Conservation (phyloP, 2,797 vertebrate genomes). For the Odontamblyopus lacepedii region DNA sequence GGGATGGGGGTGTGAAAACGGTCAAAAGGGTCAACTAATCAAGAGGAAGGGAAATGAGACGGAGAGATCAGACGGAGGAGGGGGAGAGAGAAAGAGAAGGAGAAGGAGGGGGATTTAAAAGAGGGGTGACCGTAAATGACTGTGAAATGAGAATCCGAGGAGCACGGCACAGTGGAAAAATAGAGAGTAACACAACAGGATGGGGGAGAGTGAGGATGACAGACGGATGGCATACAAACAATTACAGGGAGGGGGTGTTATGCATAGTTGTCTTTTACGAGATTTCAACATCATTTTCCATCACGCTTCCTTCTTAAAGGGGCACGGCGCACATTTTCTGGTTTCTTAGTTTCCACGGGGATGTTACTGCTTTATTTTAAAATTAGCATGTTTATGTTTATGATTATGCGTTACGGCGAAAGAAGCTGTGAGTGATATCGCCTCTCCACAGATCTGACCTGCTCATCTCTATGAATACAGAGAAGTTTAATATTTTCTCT, state of each 20-base stretch:
- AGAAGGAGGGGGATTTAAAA: slow-evolving; percentile 41
- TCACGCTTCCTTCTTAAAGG: not conserved
- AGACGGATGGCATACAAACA: slow-evolving; percentile 53
- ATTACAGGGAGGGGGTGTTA: slow-evolving; percentile 29
- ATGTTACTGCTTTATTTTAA: no score
- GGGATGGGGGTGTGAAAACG: slow-evolving; percentile 43
- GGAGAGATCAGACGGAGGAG: slow-evolving; percentile 18
- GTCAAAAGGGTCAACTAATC: slow-evolving; percentile 72
- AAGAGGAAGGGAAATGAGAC: slow-evolving; percentile 70
- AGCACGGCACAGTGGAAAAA: slow-evolving; percentile 35
- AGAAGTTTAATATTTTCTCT: no score
- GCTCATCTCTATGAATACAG: no score
- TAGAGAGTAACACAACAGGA: slow-evolving; percentile 48
- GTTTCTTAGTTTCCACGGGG: no score
- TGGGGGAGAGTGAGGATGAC: slow-evolving; percentile 35
- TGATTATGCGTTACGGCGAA: no score
- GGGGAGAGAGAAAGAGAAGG: slow-evolving; percentile 38
- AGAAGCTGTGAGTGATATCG: no score
- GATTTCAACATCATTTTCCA: not conserved
- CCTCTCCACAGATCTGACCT: no score
- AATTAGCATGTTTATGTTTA: no score
- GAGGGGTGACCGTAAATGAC: slow-evolving; percentile 73
- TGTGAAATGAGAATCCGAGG: slow-evolving; percentile 73
- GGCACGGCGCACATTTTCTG: not conserved
- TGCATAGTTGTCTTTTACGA: not conserved